phyloP scores from a whole-genome alignment of 2,888 invertebrate species.

The Venustoraphidia nigricollis region DNA sequence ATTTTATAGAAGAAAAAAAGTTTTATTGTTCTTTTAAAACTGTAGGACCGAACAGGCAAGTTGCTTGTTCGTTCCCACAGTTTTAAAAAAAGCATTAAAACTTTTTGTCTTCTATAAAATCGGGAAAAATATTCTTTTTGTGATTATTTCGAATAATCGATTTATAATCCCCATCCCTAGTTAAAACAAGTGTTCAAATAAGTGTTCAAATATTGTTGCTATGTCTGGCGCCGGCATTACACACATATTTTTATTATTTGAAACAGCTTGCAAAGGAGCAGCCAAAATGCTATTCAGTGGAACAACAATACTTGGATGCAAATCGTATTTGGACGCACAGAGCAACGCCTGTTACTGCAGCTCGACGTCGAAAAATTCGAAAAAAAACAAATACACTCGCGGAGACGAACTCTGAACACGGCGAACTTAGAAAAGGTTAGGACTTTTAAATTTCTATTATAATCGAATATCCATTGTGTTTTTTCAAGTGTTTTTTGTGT shows the following conservation, averaged over 20 bases:
- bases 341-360: conserved; percentile 67
- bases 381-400: conserved; percentile 33
- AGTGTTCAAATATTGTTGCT: too few relatives aligned
- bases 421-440: not conserved
- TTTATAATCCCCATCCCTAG: too few relatives aligned
- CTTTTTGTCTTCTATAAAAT: too few relatives aligned
- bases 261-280: conserved; percentile 63
- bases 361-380: conserved; percentile 23
- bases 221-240: too few relatives aligned
- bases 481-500: not conserved
- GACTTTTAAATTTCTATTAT: not conserved
- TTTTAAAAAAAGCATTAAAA: too few relatives aligned
- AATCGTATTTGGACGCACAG: conserved; percentile 73
- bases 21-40: too few relatives aligned
- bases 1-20: too few relatives aligned
- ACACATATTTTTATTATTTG: not conserved
- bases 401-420: conserved; percentile 14
- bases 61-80: too few relatives aligned
- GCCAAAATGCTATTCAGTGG: conserved; percentile 77
- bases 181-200: too few relatives aligned
- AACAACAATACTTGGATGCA: conserved; percentile 73
- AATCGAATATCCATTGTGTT: not conserved
- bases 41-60: too few relatives aligned
- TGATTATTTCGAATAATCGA: too few relatives aligned
- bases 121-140: too few relatives aligned